Evolutionary conservation across 2,797 vertebrate genomes (phyloP).

Genomic region (Tokudaia tokunoshimensis): DNA sequence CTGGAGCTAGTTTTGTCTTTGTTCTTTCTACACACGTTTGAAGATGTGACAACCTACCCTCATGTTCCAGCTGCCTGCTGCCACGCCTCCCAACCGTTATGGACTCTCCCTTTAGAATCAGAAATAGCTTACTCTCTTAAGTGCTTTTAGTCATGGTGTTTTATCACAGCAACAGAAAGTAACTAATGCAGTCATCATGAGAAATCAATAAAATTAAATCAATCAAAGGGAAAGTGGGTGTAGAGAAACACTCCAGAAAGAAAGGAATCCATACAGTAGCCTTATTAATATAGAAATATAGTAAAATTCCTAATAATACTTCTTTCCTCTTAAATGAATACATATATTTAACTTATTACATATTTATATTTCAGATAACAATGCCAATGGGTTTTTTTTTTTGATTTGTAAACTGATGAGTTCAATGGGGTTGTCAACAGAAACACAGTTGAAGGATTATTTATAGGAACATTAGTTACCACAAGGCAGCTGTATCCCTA

Average conservation of each 20-base stretch:
- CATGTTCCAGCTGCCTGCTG: too few relatives aligned
- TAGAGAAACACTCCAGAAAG: not conserved
- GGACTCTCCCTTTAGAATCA: not conserved
- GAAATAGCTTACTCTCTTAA: not conserved
- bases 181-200: not conserved
- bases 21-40: not conserved
- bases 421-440: not conserved
- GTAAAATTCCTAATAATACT: not conserved
- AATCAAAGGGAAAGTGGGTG: not conserved
- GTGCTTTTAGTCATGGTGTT: not conserved
- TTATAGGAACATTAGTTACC: not conserved
- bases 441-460: not conserved
- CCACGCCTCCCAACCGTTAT: not conserved
- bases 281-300: not conserved
- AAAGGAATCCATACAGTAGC: not conserved
- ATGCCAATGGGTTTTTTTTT: not conserved
- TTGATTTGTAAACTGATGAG: not conserved
- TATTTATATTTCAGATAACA: not conserved
- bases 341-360: not conserved
- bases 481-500: not conserved
- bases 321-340: not conserved
- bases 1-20: not conserved
- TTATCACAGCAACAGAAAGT: not conserved
- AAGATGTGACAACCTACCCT: not conserved
- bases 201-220: not conserved